Evolutionary conservation across 1,140 invertebrate genomes (phyloP).

Genomic region (Teleopsis dalmanni): DNA sequence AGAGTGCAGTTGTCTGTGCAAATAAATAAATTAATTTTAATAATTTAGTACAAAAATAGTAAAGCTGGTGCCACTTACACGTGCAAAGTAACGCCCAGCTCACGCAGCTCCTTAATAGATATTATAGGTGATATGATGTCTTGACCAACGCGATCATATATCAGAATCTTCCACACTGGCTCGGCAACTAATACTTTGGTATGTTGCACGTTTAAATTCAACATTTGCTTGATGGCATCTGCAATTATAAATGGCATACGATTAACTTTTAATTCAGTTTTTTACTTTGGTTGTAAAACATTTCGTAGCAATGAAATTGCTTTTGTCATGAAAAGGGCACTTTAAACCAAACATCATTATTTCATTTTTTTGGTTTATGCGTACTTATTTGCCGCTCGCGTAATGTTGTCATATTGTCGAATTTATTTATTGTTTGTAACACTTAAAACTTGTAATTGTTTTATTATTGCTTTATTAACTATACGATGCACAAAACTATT

Average conservation of each 20-base stretch:
- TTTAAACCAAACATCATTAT: not conserved
- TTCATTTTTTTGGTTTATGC: conserved; percentile 19
- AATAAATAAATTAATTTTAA: not conserved
- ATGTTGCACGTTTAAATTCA: conserved; percentile 80
- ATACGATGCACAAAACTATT: conserved; percentile 1
- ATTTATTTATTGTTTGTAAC: conserved; percentile 2
- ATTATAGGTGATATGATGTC: conserved; percentile 97
- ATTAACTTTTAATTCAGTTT: conserved; percentile 8
- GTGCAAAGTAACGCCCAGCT: conserved; percentile 94
- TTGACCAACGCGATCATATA: conserved; percentile 93
- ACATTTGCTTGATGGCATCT: conserved; percentile 87
- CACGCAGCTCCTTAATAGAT: conserved; percentile 90
- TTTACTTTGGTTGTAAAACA: not conserved
- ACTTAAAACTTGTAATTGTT: too few species aligned
- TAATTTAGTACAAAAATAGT: not conserved
- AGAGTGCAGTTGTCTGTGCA: conserved; percentile 76
- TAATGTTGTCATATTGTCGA: conserved; percentile 54
- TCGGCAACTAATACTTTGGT: conserved; percentile 68
- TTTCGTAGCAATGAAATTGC: not conserved
- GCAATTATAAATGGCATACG: conserved; percentile 27
- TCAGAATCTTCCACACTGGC: conserved; percentile 91
- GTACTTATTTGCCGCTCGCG: conserved; percentile 66
- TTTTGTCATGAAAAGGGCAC: not conserved
- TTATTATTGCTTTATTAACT: not conserved
- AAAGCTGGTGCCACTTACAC: conserved; percentile 58